Base-by-base conservation (phyloP, 2,797 vertebrate species). In the Phoebastria nigripes region DNA sequence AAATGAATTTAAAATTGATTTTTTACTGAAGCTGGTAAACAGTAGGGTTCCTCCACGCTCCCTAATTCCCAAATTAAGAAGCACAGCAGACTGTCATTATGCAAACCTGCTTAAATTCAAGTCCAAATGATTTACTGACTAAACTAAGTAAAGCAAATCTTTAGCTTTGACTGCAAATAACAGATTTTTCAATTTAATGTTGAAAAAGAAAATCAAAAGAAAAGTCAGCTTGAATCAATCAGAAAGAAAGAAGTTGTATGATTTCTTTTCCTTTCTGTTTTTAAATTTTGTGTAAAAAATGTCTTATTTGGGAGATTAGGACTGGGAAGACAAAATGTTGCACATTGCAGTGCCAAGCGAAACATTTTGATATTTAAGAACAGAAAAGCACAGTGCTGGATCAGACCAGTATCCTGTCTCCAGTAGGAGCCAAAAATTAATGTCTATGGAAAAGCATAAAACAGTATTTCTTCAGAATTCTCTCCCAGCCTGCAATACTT, bases 11-110 rank as follows among this genome's bases (percentile, higher is more conserved):
- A 52, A 93, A 91, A 83, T 39, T 51, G 10, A 35, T 77, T 55
- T 76, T 94, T 87, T 79, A 52, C 49, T 51, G 84, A 89, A 47
- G 55, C 44, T 74, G 58, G 35, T 83, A 92, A 95, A 93, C 79
- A 90, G 79, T 91, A 88, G 56, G 87, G 65, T 90, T 96, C 93
- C 82, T 91, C 61, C 72, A 88, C 62, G 51, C 37, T 90, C 91
- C 76, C 76, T 74, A 94, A 96, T 96, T 94, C 87, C 93, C 89
- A 90, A 89, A 86, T 93, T 91, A 86, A 83, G 76, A 61, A 88
- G 37, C 62, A 76, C 20, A 91, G 47, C 76, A 91, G 61, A 90
- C 52, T 89, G 56, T 85, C 61, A 79, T 85, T 92, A 89, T 91
- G 69, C 67, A 96, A 92, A 82, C 63, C 81, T 90, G 46, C 37